Evolutionary conservation across 2,113 vertebrate genomes (phyloP).

Genomic region (Corythaixoides concolor): DNA sequence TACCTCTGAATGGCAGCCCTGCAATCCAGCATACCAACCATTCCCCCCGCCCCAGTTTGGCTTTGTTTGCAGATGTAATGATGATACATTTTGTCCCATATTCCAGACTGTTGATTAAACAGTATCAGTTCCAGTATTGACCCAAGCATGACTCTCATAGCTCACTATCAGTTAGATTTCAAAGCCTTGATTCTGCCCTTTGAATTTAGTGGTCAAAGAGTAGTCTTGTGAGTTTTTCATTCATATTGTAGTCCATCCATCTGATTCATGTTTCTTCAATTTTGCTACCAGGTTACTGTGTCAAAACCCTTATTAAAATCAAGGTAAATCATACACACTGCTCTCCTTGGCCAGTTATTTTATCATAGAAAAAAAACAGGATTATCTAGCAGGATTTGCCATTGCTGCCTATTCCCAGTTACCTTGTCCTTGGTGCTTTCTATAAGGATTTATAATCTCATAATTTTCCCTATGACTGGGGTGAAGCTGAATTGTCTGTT

Average conservation of each 20-base stretch:
- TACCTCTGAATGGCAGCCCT: neutral
- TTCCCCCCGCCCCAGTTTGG: neutral
- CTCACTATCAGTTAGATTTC: neutral
- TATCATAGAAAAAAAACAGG: neutral
- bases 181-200: neutral
- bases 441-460: neutral
- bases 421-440: neutral
- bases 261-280: neutral
- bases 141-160: neutral
- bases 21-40: neutral
- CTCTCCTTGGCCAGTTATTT: neutral
- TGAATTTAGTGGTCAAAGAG: neutral
- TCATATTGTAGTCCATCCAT: neutral
- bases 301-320: neutral
- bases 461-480: neutral
- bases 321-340: neutral
- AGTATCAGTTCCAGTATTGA: neutral
- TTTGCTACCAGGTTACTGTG: neutral
- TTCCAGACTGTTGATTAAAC: neutral
- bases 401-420: neutral
- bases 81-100: neutral
- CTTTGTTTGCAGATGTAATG: neutral
- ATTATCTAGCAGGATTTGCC: neutral
- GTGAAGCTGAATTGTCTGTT: neutral
- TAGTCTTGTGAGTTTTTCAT: neutral